Evolutionary conservation across 1,140 invertebrate species (phyloP).

Genomic region (Diprion similis): DNA sequence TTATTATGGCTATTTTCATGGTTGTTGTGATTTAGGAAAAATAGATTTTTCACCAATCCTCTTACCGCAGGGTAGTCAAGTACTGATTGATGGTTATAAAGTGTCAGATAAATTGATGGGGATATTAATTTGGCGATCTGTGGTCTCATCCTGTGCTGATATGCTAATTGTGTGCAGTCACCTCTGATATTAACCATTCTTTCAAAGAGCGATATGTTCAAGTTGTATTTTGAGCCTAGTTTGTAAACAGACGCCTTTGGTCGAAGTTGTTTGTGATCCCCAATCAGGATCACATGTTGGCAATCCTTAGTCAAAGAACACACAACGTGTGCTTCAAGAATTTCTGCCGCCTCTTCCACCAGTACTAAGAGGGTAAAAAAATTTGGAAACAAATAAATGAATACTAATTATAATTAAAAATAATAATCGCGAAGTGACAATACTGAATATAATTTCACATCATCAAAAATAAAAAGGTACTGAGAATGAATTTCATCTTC

Average conservation of each 20-base stretch:
- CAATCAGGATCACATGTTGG: conserved; percentile 84
- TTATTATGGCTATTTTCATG: conserved; percentile 61
- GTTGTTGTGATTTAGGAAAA: conserved; percentile 67
- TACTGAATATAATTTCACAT: no score
- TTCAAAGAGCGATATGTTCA: conserved; percentile 79
- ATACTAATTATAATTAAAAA: neutral
- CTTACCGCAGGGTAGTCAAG: conserved; percentile 57
- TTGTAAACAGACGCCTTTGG: conserved; percentile 69
- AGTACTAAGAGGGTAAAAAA: conserved; percentile 63
- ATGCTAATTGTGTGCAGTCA: conserved; percentile 60
- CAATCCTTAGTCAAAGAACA: conserved; percentile 74
- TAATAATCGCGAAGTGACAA: no score
- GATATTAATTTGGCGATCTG: conserved; percentile 68
- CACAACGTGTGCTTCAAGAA: conserved; percentile 79
- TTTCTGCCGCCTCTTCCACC: conserved; percentile 89
- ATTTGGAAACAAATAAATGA: conserved; percentile 2
- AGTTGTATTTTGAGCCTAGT: conserved; percentile 65
- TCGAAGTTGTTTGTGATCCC: conserved; percentile 80
- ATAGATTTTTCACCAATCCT: conserved; percentile 65
- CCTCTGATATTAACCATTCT: conserved; percentile 70
- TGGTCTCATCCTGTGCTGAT: conserved; percentile 74
- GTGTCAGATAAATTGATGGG: conserved; percentile 67
- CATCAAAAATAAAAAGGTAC: no score
- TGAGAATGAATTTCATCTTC: no score
- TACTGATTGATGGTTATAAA: conserved; percentile 66